phyloP scores from a whole-genome alignment of 2,888 invertebrate genomes.

The Ormyrus labotus region DNA sequence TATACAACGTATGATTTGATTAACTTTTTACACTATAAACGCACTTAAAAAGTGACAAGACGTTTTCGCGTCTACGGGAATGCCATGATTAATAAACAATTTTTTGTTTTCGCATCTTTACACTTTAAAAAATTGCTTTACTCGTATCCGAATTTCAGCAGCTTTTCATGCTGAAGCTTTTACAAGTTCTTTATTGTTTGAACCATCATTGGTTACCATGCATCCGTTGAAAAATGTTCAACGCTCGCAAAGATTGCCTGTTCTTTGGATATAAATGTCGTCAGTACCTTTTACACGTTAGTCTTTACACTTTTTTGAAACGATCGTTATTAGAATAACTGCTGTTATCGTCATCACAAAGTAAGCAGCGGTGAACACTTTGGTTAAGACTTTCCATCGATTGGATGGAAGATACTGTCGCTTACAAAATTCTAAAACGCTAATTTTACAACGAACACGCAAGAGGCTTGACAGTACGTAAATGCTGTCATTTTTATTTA shows the following conservation, averaged over 20 bases:
- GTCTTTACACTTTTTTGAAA: constrained; percentile 40
- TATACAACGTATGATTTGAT: constrained; percentile 57
- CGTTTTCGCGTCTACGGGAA: constrained; percentile 57
- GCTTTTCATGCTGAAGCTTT: constrained; percentile 13
- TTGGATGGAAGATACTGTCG: constrained; percentile 63
- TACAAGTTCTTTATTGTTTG: constrained; percentile 30
- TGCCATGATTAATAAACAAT: constrained; percentile 57
- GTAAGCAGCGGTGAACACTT: constrained; percentile 71
- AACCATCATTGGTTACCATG: constrained; percentile 48
- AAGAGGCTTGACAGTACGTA: constrained; percentile 56
- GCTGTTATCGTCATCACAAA: constrained; percentile 63
- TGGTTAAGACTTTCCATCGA: constrained; percentile 64
- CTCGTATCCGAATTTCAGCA: constrained; percentile 17
- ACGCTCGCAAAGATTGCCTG: constrained; percentile 57
- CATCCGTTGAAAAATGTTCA: constrained; percentile 59
- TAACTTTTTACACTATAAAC: constrained; percentile 59
- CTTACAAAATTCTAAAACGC: constrained; percentile 63
- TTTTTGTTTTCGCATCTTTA: constrained; percentile 49
- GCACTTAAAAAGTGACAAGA: constrained; percentile 57
- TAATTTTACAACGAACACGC: constrained; percentile 61
- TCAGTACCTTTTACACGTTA: constrained; percentile 52
- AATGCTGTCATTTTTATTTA: constrained; percentile 45
- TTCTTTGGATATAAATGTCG: constrained; percentile 51
- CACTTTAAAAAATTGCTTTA: constrained; percentile 45
- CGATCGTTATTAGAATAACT: constrained; percentile 52